phyloP scores from a whole-genome alignment of 2,888 invertebrate genomes.

The Drosophila parthenogenetica region DNA sequence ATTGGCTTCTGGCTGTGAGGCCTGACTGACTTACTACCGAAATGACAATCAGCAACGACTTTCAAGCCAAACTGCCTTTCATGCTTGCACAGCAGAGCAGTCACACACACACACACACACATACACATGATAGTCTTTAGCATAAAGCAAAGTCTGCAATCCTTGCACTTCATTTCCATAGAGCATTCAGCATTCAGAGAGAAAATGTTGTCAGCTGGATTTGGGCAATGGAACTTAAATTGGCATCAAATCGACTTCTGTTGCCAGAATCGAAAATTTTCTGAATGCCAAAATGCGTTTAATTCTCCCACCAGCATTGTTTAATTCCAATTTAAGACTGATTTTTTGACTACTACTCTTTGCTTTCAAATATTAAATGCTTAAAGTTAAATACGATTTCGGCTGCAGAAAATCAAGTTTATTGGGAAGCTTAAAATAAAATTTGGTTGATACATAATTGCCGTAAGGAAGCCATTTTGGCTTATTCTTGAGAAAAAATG shows the following conservation, averaged over 20 bases:
- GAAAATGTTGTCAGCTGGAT: conserved; percentile 43
- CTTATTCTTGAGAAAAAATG: no score
- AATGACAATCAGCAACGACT: conserved; percentile 54
- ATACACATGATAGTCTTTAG: conserved; percentile 28
- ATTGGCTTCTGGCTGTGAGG: conserved; percentile 49
- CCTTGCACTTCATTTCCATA: conserved; percentile 65
- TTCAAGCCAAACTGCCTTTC: conserved; percentile 31
- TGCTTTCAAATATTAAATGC: no score
- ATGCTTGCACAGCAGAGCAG: conserved; percentile 5
- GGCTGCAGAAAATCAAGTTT: no score
- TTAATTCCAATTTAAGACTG: not conserved
- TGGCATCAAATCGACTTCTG: conserved; percentile 52
- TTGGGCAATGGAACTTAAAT: conserved; percentile 25
- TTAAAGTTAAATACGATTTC: not conserved
- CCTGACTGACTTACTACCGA: conserved; percentile 43
- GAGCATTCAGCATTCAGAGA: conserved; percentile 13
- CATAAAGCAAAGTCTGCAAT: conserved; percentile 41
- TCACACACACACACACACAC: conserved; percentile 3
- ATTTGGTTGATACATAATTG: no score
- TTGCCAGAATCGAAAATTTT: conserved; percentile 16
- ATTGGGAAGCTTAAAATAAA: no score
- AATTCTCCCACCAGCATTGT: not conserved
- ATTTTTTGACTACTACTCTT: not conserved
- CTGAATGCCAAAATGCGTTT: conserved; percentile 2
- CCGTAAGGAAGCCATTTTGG: no score